Percentiles rank a stretch among this genome's conserved stretches.
Evolutionary conservation across 2,797 vertebrate genomes (phyloP).

Genomic region (Margarornis squamiger): DNA sequence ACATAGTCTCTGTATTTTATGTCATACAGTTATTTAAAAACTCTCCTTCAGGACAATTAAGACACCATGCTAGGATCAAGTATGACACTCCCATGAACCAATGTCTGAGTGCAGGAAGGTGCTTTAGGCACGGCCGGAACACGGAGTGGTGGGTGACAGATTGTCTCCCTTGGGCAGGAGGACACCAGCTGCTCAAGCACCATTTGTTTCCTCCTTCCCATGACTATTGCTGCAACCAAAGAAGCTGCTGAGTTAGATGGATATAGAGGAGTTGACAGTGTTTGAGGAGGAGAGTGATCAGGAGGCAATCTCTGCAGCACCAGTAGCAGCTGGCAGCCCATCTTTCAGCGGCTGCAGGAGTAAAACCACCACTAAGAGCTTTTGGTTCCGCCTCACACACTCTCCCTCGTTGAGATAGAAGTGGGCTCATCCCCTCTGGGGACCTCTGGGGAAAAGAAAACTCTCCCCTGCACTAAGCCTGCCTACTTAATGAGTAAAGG

Average conservation of each 20-base stretch:
- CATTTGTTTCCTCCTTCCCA: background rate
- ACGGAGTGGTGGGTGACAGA: background rate
- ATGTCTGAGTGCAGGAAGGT: background rate
- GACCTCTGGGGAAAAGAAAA: background rate
- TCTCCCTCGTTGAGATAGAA: background rate
- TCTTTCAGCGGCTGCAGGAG: background rate
- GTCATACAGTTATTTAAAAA: background rate
- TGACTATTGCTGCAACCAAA: background rate
- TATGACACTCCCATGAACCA: fast-evolving
- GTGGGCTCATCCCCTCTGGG: background rate
- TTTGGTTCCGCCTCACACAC: background rate
- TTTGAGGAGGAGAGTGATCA: background rate
- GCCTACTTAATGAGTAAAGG: background rate
- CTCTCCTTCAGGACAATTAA: background rate
- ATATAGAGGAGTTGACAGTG: background rate
- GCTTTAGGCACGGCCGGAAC: background rate
- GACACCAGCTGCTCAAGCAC: background rate
- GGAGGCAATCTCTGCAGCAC: background rate
- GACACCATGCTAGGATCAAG: background rate
- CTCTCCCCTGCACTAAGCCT: background rate
- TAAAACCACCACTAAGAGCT: background rate
- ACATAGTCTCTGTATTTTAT: background rate
- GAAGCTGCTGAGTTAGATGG: background rate
- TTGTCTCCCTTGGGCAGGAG: background rate
- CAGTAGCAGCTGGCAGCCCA: background rate